These are phyloP conservation scores for Deroplatys truncata DNA, from an alignment of 2,888 invertebrate genomes.

Conservation along the genomic window DNA sequence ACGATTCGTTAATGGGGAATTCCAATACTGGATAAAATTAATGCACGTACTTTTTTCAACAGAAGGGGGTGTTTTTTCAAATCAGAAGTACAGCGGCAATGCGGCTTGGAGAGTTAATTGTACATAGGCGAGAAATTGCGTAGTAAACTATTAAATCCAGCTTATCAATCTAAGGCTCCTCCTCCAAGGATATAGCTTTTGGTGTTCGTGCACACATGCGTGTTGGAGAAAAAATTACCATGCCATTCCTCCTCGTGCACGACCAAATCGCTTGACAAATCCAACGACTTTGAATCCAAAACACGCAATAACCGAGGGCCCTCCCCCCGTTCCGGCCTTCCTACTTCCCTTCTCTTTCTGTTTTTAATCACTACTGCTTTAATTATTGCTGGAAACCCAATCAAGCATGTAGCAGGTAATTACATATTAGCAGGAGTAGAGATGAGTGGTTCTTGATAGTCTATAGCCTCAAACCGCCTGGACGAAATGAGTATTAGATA, in stretches of 20 bases:
- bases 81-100: neutral
- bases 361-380: neutral
- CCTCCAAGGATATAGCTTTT: neutral
- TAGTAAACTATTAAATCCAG: neutral
- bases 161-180: neutral
- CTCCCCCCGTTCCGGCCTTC: neutral
- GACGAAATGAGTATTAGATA: conserved; percentile 2
- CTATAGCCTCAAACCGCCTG: neutral
- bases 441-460: neutral
- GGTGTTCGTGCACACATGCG: neutral
- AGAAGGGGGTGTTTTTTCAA: neutral
- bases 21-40: neutral
- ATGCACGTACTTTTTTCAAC: neutral
- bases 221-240: neutral
- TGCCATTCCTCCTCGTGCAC: neutral
- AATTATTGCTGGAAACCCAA: conserved; percentile 4
- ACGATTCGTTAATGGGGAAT: neutral
- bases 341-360: neutral
- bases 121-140: neutral
- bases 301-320: neutral
- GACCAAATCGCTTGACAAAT: neutral
- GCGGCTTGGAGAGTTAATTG: neutral
- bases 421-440: neutral
- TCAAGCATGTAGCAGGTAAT: conserved; percentile 1
- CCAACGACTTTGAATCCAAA: neutral